phyloP scores from a whole-genome alignment of 2,888 invertebrate genomes.

The Cataglyphis livida region DNA sequence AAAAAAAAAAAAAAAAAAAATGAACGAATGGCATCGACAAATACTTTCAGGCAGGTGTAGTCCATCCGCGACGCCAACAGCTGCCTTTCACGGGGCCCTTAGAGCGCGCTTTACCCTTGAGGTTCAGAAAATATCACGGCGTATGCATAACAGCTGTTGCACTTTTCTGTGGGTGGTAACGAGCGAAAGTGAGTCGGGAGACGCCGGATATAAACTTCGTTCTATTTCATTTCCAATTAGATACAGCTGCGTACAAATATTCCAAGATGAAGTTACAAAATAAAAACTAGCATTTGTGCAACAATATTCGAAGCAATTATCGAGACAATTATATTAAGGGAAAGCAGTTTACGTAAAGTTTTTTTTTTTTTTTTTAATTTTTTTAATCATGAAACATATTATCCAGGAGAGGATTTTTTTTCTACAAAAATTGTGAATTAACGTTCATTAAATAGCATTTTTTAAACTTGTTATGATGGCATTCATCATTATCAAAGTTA shows the following conservation, averaged over 20 bases:
- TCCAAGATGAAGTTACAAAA: background rate
- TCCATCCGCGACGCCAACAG: slow-evolving; percentile 76
- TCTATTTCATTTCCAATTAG: slow-evolving; percentile 23
- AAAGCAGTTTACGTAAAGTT: background rate
- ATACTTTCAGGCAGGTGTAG: slow-evolving; percentile 75
- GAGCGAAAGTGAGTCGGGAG: slow-evolving; percentile 70
- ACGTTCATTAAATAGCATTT: slow-evolving; percentile 44
- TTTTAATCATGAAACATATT: background rate
- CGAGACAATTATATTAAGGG: background rate
- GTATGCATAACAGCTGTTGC: slow-evolving; percentile 66
- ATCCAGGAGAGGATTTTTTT: slow-evolving; percentile 67
- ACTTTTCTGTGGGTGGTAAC: slow-evolving; percentile 69
- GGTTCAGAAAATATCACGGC: slow-evolving; percentile 70
- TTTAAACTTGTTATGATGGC: background rate
- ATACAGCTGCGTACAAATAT: slow-evolving; percentile 21
- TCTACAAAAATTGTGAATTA: slow-evolving; percentile 6
- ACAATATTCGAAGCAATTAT: background rate
- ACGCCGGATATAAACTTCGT: slow-evolving; percentile 36
- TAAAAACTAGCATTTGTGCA: background rate
- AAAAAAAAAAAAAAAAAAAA: slow-evolving; percentile 38
- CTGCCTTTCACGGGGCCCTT: slow-evolving; percentile 72
- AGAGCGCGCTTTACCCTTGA: slow-evolving; percentile 67
- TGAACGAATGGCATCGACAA: slow-evolving; percentile 48
- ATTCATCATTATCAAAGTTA: background rate
- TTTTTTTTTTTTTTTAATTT: slow-evolving; percentile 49